Evolutionary conservation across 1,140 invertebrate species (phyloP).

Genomic region (Thaumetopoea pityocampa): DNA sequence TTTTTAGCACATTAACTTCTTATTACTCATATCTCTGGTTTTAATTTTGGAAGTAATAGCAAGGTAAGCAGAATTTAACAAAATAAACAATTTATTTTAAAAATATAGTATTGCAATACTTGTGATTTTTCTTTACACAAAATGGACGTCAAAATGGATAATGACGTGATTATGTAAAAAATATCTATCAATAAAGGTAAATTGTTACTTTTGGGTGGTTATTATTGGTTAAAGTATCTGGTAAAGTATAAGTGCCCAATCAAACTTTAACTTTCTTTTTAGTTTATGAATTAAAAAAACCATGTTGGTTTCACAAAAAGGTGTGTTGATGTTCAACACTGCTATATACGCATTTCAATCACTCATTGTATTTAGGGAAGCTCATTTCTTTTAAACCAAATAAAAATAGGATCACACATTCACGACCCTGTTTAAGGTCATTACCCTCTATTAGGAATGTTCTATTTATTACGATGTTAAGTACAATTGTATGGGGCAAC

Average conservation of each 20-base stretch:
- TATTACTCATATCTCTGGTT: constrained; percentile 25
- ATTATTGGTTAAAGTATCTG: no score
- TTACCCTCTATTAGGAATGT: constrained; percentile 36
- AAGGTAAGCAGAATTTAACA: constrained; percentile 44
- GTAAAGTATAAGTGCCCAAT: no score
- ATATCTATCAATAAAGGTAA: constrained; percentile 15
- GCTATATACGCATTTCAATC: no score
- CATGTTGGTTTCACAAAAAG: no score
- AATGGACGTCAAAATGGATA: constrained; percentile 66
- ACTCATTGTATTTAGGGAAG: constrained; percentile 7
- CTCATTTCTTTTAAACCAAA: constrained; percentile 5
- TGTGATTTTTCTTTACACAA: constrained; percentile 45
- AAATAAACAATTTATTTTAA: constrained; percentile 2
- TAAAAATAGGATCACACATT: neutral
- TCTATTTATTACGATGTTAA: constrained; percentile 18
- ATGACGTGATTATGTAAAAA: constrained; percentile 71
- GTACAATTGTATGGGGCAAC: neutral
- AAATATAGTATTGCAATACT: constrained; percentile 12
- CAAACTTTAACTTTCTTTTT: no score
- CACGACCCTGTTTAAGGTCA: constrained; percentile 42
- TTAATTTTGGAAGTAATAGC: constrained; percentile 21
- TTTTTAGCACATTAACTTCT: constrained; percentile 33
- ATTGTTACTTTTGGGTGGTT: no score
- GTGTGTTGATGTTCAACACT: no score
- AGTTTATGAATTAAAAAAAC: no score